Conservation (phyloP, 2,797 vertebrate species). For the Coregonus suidteri region DNA sequence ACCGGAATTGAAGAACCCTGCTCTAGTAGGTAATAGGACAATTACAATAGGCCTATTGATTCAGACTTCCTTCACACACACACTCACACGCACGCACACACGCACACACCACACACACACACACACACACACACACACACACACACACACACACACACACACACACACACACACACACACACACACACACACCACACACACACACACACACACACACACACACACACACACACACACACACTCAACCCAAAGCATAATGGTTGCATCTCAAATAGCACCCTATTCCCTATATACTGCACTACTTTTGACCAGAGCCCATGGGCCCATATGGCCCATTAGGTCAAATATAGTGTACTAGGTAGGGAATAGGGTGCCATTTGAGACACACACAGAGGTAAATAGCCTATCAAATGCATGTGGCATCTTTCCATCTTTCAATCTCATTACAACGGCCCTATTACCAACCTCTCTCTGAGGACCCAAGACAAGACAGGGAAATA, state of each 20-base stretch:
- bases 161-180: too few species aligned
- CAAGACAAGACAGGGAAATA: constrained; percentile 25
- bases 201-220: too few species aligned
- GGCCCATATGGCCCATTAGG: background rate
- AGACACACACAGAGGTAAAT: background rate
- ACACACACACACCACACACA: too few species aligned
- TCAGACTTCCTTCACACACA: too few species aligned
- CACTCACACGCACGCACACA: too few species aligned
- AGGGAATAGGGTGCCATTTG: background rate
- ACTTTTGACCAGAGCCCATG: background rate
- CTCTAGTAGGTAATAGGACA: too few species aligned
- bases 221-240: background rate
- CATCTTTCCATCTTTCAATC: constrained; percentile 16
- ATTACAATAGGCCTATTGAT: too few species aligned
- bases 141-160: too few species aligned
- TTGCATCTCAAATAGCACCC: background rate
- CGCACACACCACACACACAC: too few species aligned
- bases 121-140: too few species aligned
- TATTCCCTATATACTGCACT: background rate
- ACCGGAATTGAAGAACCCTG: too few species aligned
- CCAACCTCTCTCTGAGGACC: constrained; percentile 31
- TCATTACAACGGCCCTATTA: constrained; percentile 35
- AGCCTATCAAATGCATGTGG: constrained; percentile 22
- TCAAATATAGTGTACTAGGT: background rate
- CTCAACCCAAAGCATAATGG: background rate